Evolutionary conservation across 1,140 invertebrate genomes (phyloP), one percentile per base, ranked within the genome.

Genomic region (Gerris buenoi): DNA sequence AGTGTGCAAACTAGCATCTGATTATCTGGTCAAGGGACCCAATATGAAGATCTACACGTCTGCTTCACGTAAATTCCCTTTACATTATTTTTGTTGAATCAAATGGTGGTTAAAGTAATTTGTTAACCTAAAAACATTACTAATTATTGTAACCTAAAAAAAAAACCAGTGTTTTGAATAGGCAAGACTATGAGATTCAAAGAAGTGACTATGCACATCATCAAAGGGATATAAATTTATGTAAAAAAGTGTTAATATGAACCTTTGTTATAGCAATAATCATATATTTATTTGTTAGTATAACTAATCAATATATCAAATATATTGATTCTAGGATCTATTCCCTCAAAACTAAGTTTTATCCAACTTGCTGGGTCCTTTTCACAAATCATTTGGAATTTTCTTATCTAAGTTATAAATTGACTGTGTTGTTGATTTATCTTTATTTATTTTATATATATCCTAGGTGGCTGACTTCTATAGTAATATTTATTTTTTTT

Each of bases 31-130:
- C 2, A 67, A 67, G 46, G 66, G 66, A 2, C 46, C 57, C 2
- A 67, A 67, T 67, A 27, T 25, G 26, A 67, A 67, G 56, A 27
- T 67, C 1, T 67, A 67, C 27, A 63, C 14, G n/a, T 60, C 66
- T 27, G 66, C 60, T 22, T 67, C 66, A 5, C 46, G 66, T 67
- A 63, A 60, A 23, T 2, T 25, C 57, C 22, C 23, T 60, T 56
- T 10, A 56, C n/a, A 46, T 46, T 46, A 10, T 46, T 46, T 46
- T 46, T 10, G 33, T 46, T 10, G 33, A 10, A 18, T 10, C 18
- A 5, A 46, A 46, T 46, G 33, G 33, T 46, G 33, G 33, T 46
- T 46, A 46, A 46, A 18, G 5, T 46, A 46, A 10, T 46, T 18
- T 46, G 18, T 10, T 46, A 18, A 46, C 5, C 18, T 10, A 46